phyloP scores from a whole-genome alignment of 1,140 invertebrate species.

The Cyphomyrmex costatus region DNA sequence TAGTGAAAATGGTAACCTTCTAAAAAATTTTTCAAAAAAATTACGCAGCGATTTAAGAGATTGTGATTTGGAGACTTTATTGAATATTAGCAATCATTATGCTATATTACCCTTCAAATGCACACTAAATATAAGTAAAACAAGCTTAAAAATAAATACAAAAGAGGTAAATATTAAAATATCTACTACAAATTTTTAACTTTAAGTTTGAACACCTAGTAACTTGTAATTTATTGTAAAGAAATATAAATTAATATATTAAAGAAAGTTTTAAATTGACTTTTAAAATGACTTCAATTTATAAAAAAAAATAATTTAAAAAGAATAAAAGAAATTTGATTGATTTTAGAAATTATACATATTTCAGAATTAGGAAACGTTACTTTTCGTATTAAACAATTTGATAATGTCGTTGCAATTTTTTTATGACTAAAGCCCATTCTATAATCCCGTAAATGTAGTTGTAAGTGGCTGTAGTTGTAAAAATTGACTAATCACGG shows the following conservation, averaged over 20 bases:
- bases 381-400: no score
- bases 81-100: conserved; percentile 78
- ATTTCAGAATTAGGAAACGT: background rate
- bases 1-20: conserved; percentile 62
- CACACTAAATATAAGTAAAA: conserved; percentile 67
- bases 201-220: background rate
- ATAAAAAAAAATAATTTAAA: background rate
- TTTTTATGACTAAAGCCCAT: no score
- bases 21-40: conserved; percentile 63
- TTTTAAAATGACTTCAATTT: background rate
- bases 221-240: background rate
- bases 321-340: background rate
- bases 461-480: no score
- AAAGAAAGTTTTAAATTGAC: conserved; percentile 14
- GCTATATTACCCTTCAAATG: conserved; percentile 77
- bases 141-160: conserved; percentile 70
- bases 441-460: no score
- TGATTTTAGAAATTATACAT: conserved; percentile 10
- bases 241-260: conserved; percentile 9
- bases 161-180: conserved; percentile 65
- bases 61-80: conserved; percentile 64
- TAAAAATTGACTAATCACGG: no score
- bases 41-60: conserved; percentile 60
- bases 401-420: no score
- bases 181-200: conserved; percentile 20